These are phyloP conservation scores for Saimiri boliviensis DNA, from an alignment of 2,113 vertebrate genomes.

Conservation along the genomic window DNA sequence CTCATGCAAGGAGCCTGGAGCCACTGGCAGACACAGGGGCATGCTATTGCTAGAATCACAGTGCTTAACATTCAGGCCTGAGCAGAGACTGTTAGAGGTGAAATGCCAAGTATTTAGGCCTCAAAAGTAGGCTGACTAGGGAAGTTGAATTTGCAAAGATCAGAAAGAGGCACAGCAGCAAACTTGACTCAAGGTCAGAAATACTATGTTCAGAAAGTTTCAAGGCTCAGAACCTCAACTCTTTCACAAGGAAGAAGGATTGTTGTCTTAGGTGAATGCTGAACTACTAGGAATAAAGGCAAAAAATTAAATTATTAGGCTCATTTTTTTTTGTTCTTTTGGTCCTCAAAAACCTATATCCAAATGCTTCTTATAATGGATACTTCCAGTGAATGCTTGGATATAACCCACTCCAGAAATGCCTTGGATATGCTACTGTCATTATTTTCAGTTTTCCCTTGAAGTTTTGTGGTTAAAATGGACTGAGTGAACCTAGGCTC, in stretches of 20 bases:
- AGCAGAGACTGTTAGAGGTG: not conserved
- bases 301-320: not conserved
- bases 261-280: not conserved
- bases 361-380: not conserved
- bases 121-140: not conserved
- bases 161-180: not conserved
- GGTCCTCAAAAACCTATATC: not conserved
- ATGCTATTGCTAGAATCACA: not conserved
- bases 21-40: not conserved
- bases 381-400: not conserved
- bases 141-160: not conserved
- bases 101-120: not conserved
- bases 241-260: fast-evolving
- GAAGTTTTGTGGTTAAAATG: not conserved
- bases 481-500: not conserved
- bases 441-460: not conserved
- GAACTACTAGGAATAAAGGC: not conserved
- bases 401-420: not conserved
- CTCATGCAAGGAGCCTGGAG: not conserved
- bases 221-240: not conserved
- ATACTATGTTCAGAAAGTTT: not conserved
- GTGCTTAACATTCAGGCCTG: not conserved
- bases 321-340: not conserved
- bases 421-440: not conserved
- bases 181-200: not conserved